Percentiles rank a stretch among this genome's conserved stretches.
These are phyloP conservation scores for Aptenodytes patagonicus DNA, from an alignment of 2,113 vertebrate species.

Conservation along the genomic window DNA sequence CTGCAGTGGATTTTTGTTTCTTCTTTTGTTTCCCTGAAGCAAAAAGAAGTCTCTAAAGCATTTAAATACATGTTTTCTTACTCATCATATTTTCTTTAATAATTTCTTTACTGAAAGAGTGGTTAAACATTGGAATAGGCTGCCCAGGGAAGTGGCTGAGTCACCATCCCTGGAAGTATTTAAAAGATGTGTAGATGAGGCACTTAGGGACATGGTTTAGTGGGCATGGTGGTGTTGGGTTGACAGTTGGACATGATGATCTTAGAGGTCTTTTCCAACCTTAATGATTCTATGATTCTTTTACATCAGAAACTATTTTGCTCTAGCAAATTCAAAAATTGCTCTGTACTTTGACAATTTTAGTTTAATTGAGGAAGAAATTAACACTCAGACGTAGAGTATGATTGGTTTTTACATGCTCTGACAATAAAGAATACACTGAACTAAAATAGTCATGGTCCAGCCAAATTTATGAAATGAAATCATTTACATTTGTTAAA, in stretches of 20 bases:
- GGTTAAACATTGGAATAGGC: no score
- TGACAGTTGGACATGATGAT: no score
- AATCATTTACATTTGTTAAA: not conserved
- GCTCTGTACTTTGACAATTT: not conserved
- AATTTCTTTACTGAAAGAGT: no score
- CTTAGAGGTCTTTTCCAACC: no score
- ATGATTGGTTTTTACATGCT: slow-evolving; percentile 11
- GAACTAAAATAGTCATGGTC: not conserved
- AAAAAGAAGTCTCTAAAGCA: not conserved
- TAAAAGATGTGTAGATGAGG: no score
- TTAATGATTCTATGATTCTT: not conserved
- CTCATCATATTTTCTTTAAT: not conserved
- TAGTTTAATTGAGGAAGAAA: slow-evolving; percentile 41
- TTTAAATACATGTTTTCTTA: not conserved
- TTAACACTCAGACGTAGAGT: not conserved
- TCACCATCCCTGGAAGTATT: no score
- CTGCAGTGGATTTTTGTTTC: not conserved
- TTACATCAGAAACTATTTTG: slow-evolving; percentile 47
- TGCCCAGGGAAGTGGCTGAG: no score
- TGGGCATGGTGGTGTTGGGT: no score
- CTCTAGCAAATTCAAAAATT: slow-evolving; percentile 35
- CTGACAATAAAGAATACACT: slow-evolving; percentile 1
- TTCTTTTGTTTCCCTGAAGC: not conserved
- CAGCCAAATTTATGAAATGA: not conserved
- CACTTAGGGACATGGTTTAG: no score